Evolutionary conservation across 1,140 invertebrate genomes (phyloP).

Genomic region (Pseudomyrmex concolor): DNA sequence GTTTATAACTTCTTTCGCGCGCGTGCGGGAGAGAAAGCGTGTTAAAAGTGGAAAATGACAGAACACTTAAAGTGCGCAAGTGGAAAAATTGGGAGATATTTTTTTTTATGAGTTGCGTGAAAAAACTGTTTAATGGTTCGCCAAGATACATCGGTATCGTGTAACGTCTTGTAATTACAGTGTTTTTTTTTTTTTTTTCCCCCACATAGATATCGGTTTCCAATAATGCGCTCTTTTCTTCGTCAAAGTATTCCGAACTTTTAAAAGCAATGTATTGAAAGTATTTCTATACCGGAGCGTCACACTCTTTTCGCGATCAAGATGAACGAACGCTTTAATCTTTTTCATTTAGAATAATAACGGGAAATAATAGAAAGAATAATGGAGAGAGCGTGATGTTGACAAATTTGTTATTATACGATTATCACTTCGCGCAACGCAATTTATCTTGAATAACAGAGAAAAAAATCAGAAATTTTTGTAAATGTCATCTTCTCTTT

Average conservation of each 20-base stretch:
- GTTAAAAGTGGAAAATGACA: neutral
- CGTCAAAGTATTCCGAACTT: slow-evolving; percentile 50
- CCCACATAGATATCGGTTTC: slow-evolving; percentile 43
- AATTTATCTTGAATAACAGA: neutral
- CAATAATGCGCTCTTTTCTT: slow-evolving; percentile 53
- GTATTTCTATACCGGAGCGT: slow-evolving; percentile 32
- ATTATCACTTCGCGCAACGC: neutral
- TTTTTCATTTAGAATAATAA: slow-evolving; percentile 7
- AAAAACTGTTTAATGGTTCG: slow-evolving; percentile 52
- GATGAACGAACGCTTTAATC: neutral
- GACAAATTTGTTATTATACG: neutral
- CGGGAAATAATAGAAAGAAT: neutral
- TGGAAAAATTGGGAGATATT: slow-evolving; percentile 5
- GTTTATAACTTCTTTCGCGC: neutral
- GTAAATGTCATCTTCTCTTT: neutral
- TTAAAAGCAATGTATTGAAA: slow-evolving; percentile 49
- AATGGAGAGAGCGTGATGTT: neutral
- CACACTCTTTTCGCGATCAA: slow-evolving; percentile 28
- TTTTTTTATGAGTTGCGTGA: slow-evolving; percentile 18
- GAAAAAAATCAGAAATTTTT: neutral
- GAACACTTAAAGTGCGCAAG: neutral
- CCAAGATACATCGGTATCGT: slow-evolving; percentile 45
- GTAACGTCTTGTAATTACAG: slow-evolving; percentile 59
- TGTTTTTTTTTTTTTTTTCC: slow-evolving; percentile 47
- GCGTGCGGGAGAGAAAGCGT: neutral